These are phyloP conservation scores for Hydrotaea diabolus DNA, from an alignment of 2,888 invertebrate species.

Conservation along the genomic window DNA sequence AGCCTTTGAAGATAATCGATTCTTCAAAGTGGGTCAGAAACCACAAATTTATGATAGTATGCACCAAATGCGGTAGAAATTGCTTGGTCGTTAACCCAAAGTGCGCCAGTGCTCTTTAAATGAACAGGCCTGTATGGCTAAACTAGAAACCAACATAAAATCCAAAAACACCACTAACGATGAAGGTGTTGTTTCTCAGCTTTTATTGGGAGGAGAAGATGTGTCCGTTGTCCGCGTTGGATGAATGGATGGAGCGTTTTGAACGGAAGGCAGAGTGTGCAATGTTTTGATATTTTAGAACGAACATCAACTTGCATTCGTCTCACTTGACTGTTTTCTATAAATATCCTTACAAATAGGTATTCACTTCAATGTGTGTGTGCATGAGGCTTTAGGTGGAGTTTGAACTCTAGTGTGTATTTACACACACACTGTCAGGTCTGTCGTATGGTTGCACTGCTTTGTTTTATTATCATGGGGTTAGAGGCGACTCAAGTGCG, in stretches of 20 bases:
- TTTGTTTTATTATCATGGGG: slow-evolving; percentile 45
- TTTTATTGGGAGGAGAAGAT: background rate
- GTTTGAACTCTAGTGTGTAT: slow-evolving; percentile 34
- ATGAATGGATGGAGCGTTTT: background rate
- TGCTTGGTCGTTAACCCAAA: no score
- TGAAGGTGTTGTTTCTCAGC: background rate
- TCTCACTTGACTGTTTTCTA: slow-evolving; percentile 29
- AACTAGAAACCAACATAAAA: no score
- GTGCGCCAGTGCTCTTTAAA: no score
- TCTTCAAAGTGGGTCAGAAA: no score
- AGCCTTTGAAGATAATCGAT: no score
- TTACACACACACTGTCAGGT: background rate
- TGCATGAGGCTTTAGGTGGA: background rate
- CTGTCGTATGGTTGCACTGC: slow-evolving; percentile 11
- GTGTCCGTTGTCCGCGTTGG: background rate
- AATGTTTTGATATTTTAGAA: slow-evolving; percentile 3
- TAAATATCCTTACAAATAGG: slow-evolving; percentile 15
- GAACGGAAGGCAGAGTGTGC: background rate
- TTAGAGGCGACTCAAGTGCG: slow-evolving; percentile 33
- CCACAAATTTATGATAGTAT: no score
- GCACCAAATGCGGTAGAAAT: no score
- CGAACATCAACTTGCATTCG: slow-evolving; percentile 12
- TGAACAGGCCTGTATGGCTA: no score
- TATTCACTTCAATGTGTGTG: background rate
- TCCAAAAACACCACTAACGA: no score